Evolutionary conservation across 2,113 vertebrate genomes (phyloP).

Genomic region (Cynopterus brachyotis): DNA sequence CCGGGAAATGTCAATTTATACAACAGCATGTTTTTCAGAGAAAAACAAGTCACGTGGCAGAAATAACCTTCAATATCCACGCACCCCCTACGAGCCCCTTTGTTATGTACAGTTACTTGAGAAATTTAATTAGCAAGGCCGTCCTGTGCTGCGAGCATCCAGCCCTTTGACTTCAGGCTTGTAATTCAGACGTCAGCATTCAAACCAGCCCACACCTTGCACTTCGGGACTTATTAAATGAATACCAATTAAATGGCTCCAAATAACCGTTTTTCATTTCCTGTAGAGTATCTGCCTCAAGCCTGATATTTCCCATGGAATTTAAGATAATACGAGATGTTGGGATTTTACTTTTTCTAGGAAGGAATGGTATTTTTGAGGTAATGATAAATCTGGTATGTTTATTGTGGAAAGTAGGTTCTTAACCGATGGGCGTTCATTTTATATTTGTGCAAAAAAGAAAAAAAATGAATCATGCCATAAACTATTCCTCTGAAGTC

Average conservation of each 20-base stretch:
- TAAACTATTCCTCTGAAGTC: background rate
- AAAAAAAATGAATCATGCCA: background rate
- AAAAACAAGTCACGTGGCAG: background rate
- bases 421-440: background rate
- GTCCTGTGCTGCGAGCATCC: constrained; percentile 47
- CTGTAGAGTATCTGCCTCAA: background rate
- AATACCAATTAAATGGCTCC: constrained; percentile 64
- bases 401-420: background rate
- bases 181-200: constrained; percentile 42
- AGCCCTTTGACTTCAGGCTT: constrained; percentile 46
- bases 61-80: background rate
- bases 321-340: background rate
- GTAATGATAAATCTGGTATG: background rate
- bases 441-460: background rate
- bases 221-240: constrained; percentile 56
- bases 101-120: constrained; percentile 27
- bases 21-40: constrained; percentile 19
- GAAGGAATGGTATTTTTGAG: background rate
- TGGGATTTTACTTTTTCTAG: constrained; percentile 22
- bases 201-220: constrained; percentile 37
- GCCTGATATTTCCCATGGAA: background rate
- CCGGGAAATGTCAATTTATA: constrained; percentile 47
- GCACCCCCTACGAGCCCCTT: background rate
- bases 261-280: constrained; percentile 55
- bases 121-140: constrained; percentile 4